Evolutionary conservation across 2,797 vertebrate species (phyloP), one percentile per base, ranked within the genome.

Genomic region (Lophotriccus pileatus): DNA sequence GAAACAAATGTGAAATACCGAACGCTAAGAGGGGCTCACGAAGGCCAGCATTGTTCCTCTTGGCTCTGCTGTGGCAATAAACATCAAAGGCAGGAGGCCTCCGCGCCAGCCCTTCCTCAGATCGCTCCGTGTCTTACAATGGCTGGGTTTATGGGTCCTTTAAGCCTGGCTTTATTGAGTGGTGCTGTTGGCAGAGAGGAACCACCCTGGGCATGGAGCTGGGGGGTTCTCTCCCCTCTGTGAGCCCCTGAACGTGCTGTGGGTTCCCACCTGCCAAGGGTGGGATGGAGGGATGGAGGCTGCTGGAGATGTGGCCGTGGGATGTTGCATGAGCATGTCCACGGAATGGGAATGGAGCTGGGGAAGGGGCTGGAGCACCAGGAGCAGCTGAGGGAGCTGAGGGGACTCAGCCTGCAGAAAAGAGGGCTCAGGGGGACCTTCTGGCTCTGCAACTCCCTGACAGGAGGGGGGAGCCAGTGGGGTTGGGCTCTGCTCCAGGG

Each of bases 1-100:
- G 96, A 97, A 98, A 95, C 98, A 98, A 98, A 98, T 97, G 98
- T 89, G 91, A 81, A 63, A 84, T 86, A 27, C 88, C 63, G 90
- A 89, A 96, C 46, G 78, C 95, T 84, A 78, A 87, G 92, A 69
- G 52, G 82, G 23, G 84, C 52, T 91, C 59, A 28, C 72, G 96
- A 77, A 91, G 94, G 88, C 80, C 90, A 55, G 89, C 92, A 69
- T 95, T 94, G 89, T 96, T 97, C 96, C n/a, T 76, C 34, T 92
- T 47, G 78, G 95, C 94, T 96, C 77, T 4, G 60, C 94, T 68
- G 91, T 37, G 80, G 95, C 87, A 95, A 94, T 96, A 95, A 97
- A 97, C 97, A 97, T 97, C 97, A 97, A 97, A 97, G 96, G 82
- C 77, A 43, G 36, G 82, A 94, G 92, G 96, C 89, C 95, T 95